Evolutionary conservation across 2,113 vertebrate species (phyloP).

Genomic region (Pedionomus torquatus): DNA sequence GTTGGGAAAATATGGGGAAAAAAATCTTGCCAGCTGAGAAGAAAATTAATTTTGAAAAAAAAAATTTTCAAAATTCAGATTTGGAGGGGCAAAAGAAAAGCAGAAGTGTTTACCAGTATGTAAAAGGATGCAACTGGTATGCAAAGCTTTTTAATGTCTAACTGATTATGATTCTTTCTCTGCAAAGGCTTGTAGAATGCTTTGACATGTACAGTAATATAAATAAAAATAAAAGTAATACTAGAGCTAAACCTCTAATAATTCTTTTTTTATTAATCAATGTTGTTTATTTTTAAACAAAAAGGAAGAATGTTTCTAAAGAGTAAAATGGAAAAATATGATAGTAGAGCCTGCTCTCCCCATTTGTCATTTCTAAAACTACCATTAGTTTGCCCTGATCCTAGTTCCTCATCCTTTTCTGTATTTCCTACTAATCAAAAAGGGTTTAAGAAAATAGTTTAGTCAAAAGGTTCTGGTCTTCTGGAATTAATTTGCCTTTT

Average conservation of each 20-base stretch:
- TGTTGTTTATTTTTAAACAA: not conserved
- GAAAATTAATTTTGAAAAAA: not conserved
- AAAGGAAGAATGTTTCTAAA: not conserved
- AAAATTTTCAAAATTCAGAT: not conserved
- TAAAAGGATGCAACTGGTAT: not conserved
- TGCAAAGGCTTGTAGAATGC: not conserved
- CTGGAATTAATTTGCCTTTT: not conserved
- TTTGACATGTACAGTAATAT: too few species aligned
- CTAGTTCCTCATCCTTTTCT: not conserved
- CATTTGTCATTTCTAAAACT: not conserved
- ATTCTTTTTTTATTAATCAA: not conserved
- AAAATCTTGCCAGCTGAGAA: not conserved
- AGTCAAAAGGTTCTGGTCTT: not conserved
- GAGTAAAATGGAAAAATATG: not conserved
- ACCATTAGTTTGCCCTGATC: not conserved
- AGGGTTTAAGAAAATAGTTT: not conserved
- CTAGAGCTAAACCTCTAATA: not conserved
- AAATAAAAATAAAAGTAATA: not conserved
- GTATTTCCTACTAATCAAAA: not conserved
- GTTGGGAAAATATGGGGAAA: not conserved
- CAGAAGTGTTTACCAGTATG: not conserved
- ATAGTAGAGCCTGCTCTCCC: not conserved
- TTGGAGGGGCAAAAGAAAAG: not conserved
- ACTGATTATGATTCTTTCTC: not conserved
- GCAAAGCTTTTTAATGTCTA: not conserved